phyloP scores from a whole-genome alignment of 1,140 invertebrate genomes.

The Hycleus phaleratus region DNA sequence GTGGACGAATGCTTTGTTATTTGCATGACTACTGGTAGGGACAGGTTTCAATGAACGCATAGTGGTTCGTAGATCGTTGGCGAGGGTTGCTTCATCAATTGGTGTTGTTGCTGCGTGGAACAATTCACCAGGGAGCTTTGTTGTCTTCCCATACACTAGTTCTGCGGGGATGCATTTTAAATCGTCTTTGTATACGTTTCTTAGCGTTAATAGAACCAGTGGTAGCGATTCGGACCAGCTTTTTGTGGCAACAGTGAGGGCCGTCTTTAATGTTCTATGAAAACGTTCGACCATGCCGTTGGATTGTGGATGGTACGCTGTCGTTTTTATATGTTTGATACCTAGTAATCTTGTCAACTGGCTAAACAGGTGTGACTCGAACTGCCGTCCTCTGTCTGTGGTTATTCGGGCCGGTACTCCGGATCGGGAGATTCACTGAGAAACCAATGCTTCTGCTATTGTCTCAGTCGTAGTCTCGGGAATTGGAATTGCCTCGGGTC shows the following conservation, averaged over 20 bases:
- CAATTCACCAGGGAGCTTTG: slow-evolving; percentile 29
- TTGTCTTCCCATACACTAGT: slow-evolving; percentile 28
- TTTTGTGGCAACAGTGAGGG: slow-evolving; percentile 8
- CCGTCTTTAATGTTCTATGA: slow-evolving; percentile 32
- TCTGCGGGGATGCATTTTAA: slow-evolving; percentile 30
- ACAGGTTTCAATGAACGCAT: background rate
- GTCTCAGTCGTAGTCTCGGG: slow-evolving; percentile 34
- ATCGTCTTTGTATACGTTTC: slow-evolving; percentile 20
- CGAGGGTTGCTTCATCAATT: background rate
- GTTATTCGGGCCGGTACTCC: slow-evolving; percentile 36
- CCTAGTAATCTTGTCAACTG: background rate
- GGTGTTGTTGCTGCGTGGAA: background rate
- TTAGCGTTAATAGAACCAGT: background rate
- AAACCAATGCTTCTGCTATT: slow-evolving; percentile 28
- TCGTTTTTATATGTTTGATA: background rate
- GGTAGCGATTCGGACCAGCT: slow-evolving; percentile 1
- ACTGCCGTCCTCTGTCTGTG: slow-evolving; percentile 41
- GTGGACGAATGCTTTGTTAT: background rate
- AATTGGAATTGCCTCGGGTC: slow-evolving; percentile 40
- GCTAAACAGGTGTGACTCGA: slow-evolving; percentile 25
- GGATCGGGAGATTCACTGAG: slow-evolving; percentile 36
- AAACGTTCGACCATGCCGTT: slow-evolving; percentile 36
- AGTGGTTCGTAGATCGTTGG: background rate
- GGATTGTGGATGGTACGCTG: slow-evolving; percentile 4
- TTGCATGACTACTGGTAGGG: background rate